These are phyloP conservation scores for Drosophila nasuta DNA, from an alignment of 1,140 invertebrate species.

Conservation along the genomic window DNA sequence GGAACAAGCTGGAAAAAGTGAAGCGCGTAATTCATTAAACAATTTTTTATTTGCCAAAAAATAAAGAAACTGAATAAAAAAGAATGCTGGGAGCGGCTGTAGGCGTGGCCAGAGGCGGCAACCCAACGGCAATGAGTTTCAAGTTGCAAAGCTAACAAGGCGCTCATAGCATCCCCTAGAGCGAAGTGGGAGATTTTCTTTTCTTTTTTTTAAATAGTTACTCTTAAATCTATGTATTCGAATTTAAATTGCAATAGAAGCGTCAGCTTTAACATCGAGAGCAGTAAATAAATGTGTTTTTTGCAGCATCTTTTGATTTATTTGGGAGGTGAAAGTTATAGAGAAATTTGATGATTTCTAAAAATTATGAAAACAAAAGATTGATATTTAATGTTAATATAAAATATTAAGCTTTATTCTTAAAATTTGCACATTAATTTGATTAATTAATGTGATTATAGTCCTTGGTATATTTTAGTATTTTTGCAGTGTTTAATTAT, in stretches of 20 bases:
- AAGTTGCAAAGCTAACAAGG: constrained; percentile 18
- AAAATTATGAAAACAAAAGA: too few relatives aligned
- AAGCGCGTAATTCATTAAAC: constrained; percentile 78
- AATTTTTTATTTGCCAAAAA: constrained; percentile 47
- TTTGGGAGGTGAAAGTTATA: too few relatives aligned
- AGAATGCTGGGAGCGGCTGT: background rate
- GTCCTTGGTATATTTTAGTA: too few relatives aligned
- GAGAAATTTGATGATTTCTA: too few relatives aligned
- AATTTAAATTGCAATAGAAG: background rate
- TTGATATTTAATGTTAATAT: too few relatives aligned
- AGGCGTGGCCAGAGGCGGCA: constrained; percentile 19
- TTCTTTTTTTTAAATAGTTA: constrained; percentile 1
- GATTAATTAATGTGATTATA: too few relatives aligned
- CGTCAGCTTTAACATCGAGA: background rate
- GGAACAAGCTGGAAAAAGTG: constrained; percentile 20
- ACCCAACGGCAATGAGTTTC: constrained; percentile 5
- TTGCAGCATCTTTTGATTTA: too few relatives aligned
- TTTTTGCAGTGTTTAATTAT: too few relatives aligned
- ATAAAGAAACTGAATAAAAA: background rate
- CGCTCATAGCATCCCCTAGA: constrained; percentile 1
- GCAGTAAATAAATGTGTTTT: too few relatives aligned
- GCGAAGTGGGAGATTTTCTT: background rate
- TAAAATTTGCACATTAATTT: too few relatives aligned
- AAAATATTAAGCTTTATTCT: too few relatives aligned
- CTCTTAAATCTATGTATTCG: background rate